Base-by-base conservation (phyloP, 2,797 vertebrate genomes). In the Acanthornis magna region DNA sequence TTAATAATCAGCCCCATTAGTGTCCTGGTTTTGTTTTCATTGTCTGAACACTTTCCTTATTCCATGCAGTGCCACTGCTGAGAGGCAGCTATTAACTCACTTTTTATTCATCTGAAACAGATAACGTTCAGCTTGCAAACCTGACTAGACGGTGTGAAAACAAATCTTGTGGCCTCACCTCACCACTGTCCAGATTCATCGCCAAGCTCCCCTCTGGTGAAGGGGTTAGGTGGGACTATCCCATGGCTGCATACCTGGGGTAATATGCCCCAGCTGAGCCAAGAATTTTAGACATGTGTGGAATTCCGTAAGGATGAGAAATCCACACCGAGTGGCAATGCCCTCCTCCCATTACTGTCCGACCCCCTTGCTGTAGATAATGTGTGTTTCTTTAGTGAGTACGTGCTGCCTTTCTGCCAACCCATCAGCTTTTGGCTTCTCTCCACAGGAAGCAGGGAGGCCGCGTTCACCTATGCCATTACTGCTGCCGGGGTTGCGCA, bases 381-480 rank as follows among this genome's bases (percentile, higher is more conserved):
- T 40, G 43, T 95, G 50, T 85, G 63, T 96, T 83, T 74, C 81
- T 95, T 54, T 75, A 74, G 74, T 51, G n/a, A 79, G 77, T 63
- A n/a, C 61, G 63, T 65, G 68, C 82, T 96, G 91, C 85, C 85
- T 93, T 94, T 93, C 80, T 97, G 93, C 89, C 94, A 92, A 94
- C 80, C 91, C 93, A 93, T 89, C 77, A 94, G 96, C 94, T 95
- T 77, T 85, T 95, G 85, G 88, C 94, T 94, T 97, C 95, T 95
- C 90, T 97, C 95, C 97, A 89, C 96, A 99, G 99, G 99, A 97
- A 99, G 99, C 98, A 98, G 98, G 90, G 99, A 99, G 95, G 99
- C 99, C 13, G 99, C 99, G 2, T 99, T 99, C 98, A 99, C 99
- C 17, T 99, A 99, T 4, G 99, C 99, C 98, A 99, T 99, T 97